These are phyloP conservation scores for Halichoerus grypus DNA, from an alignment of 2,113 vertebrate species.

Conservation along the genomic window DNA sequence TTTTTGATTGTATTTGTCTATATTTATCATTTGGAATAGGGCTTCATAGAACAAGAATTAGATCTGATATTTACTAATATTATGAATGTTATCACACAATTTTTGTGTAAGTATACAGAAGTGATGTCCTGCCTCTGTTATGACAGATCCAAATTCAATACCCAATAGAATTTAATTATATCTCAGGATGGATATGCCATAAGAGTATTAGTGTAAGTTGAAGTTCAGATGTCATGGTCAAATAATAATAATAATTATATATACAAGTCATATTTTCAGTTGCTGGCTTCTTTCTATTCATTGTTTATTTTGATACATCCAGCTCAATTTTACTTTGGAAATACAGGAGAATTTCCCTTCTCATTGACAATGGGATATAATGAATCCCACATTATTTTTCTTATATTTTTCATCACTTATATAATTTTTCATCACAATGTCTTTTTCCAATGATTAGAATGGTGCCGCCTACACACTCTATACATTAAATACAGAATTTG, in stretches of 20 bases:
- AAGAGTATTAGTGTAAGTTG: background rate
- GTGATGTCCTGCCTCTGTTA: background rate
- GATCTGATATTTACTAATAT: background rate
- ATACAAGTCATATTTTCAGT: background rate
- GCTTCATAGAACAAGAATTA: background rate
- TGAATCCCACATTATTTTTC: background rate
- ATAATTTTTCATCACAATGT: conserved; percentile 1
- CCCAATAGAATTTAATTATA: background rate
- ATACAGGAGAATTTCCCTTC: background rate
- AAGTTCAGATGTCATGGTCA: background rate
- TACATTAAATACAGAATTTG: background rate
- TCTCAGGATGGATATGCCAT: background rate
- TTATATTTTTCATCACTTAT: background rate
- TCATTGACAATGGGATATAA: background rate
- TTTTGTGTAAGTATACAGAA: background rate
- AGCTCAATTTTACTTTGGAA: background rate
- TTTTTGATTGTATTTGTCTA: background rate
- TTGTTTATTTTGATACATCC: background rate
- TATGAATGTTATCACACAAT: background rate
- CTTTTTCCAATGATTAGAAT: background rate
- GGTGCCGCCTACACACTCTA: background rate
- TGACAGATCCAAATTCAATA: background rate
- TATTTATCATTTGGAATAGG: background rate
- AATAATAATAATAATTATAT: background rate
- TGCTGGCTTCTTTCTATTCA: background rate